phyloP scores from a whole-genome alignment of 2,888 invertebrate species.

The Diplolepis rosae region DNA sequence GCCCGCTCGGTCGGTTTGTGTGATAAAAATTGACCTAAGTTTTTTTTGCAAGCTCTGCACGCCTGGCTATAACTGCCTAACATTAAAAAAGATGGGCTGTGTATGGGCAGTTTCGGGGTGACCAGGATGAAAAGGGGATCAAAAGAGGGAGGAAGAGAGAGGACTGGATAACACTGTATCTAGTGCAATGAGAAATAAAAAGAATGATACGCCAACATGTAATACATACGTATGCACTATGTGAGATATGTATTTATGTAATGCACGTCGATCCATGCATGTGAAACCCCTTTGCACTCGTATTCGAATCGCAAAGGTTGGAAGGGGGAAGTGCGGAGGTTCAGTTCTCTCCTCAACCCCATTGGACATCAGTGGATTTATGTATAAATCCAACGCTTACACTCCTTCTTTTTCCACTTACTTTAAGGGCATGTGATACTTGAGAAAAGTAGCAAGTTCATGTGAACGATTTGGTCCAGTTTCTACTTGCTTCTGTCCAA shows the following conservation, averaged over 20 bases:
- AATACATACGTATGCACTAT: slow-evolving; percentile 41
- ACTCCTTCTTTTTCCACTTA: neutral
- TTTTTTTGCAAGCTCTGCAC: slow-evolving; percentile 65
- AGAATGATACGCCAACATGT: slow-evolving; percentile 39
- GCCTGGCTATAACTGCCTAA: slow-evolving; percentile 73
- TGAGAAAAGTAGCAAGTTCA: too few relatives aligned
- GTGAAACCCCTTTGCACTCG: slow-evolving; percentile 19
- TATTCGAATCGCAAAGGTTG: neutral
- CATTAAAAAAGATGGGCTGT: slow-evolving; percentile 74
- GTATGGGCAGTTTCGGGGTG: slow-evolving; percentile 59
- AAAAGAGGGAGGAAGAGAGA: slow-evolving; percentile 48
- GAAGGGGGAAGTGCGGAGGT: slow-evolving; percentile 10
- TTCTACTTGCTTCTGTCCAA: too few relatives aligned
- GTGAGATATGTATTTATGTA: slow-evolving; percentile 50
- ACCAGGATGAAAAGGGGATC: slow-evolving; percentile 39
- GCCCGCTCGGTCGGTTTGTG: slow-evolving; percentile 68
- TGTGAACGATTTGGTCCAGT: too few relatives aligned
- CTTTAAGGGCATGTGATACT: too few relatives aligned
- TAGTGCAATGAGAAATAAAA: slow-evolving; percentile 31
- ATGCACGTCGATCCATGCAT: slow-evolving; percentile 40
- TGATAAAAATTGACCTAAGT: slow-evolving; percentile 74
- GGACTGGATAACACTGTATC: slow-evolving; percentile 44
- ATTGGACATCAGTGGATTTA: neutral
- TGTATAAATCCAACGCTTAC: neutral
- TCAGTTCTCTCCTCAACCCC: neutral